Conservation (phyloP, 2,113 vertebrate species). For the Balaenoptera acutorostrata region DNA sequence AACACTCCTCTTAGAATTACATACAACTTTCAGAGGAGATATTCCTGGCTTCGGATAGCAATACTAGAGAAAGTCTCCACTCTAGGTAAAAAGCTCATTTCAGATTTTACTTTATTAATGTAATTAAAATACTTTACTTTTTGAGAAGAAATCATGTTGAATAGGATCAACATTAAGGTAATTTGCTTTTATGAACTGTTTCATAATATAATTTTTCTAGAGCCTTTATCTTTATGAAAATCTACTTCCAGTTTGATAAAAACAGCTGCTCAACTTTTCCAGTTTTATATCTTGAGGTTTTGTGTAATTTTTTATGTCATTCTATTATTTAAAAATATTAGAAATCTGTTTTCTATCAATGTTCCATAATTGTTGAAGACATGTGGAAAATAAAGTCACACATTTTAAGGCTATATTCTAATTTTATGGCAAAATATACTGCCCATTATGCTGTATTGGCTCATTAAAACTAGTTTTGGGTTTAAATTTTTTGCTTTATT, state of each 20-base stretch:
- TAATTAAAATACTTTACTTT: not conserved
- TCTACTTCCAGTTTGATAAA: not conserved
- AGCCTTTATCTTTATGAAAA: not conserved
- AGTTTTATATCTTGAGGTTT: not conserved
- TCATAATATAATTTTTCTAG: not conserved
- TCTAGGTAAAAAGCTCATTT: not conserved
- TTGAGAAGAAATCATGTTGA: not conserved
- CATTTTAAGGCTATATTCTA: not conserved
- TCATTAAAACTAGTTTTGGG: not conserved
- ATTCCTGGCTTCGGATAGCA: not conserved
- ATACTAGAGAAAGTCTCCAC: not conserved
- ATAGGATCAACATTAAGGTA: not conserved
- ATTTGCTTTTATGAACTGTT: not conserved
- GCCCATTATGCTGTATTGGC: not conserved
- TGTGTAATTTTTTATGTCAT: not conserved
- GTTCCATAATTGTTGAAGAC: not conserved
- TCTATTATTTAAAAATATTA: not conserved
- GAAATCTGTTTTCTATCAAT: not conserved
- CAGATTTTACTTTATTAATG: not conserved
- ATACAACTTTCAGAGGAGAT: not conserved
- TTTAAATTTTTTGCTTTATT: not conserved
- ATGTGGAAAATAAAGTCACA: not conserved
- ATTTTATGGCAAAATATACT: not conserved
- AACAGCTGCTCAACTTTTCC: not conserved
- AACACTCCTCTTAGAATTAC: not conserved